Percentiles rank a stretch among this genome's conserved stretches.
These are phyloP conservation scores for Sylvilagus floridanus DNA, from an alignment of 2,797 vertebrate genomes.

Conservation along the genomic window DNA sequence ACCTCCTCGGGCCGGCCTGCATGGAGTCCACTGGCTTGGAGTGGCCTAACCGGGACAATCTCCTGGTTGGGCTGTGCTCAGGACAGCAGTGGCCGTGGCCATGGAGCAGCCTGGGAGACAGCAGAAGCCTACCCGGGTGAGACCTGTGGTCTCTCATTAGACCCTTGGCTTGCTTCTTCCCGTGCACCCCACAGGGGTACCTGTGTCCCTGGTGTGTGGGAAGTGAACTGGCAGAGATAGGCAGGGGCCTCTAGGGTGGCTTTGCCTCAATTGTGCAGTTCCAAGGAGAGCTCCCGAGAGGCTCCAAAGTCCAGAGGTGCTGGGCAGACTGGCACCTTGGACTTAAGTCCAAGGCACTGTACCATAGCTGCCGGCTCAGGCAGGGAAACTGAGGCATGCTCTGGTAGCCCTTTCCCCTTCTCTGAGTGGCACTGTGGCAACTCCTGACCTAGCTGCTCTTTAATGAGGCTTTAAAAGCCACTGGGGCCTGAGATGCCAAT, in stretches of 20 bases:
- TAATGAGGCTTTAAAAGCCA: neutral
- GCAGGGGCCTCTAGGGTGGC: conserved; percentile 57
- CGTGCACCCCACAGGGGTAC: neutral
- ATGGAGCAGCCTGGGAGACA: conserved; percentile 48
- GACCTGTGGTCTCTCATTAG: neutral
- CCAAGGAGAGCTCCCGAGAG: conserved; percentile 57
- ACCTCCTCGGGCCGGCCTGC: conserved; percentile 73
- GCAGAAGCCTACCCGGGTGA: conserved; percentile 26
- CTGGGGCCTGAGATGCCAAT: neutral
- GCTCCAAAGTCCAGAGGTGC: conserved; percentile 1
- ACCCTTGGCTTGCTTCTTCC: neutral
- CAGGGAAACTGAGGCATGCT: neutral
- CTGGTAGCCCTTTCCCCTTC: neutral
- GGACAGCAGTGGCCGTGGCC: neutral
- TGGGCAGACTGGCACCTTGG: neutral
- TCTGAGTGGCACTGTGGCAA: neutral
- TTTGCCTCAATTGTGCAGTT: conserved; percentile 69
- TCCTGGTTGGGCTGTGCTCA: conserved; percentile 81
- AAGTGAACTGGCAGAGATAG: conserved; percentile 80
- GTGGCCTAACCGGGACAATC: conserved; percentile 78
- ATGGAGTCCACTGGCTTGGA: conserved; percentile 30
- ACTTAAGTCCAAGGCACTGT: neutral
- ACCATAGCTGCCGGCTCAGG: neutral
- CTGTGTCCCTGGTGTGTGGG: conserved; percentile 48
- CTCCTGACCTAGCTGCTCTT: neutral